Base-by-base conservation (phyloP, 2,113 vertebrate species). In the Macquaria ambigua region DNA sequence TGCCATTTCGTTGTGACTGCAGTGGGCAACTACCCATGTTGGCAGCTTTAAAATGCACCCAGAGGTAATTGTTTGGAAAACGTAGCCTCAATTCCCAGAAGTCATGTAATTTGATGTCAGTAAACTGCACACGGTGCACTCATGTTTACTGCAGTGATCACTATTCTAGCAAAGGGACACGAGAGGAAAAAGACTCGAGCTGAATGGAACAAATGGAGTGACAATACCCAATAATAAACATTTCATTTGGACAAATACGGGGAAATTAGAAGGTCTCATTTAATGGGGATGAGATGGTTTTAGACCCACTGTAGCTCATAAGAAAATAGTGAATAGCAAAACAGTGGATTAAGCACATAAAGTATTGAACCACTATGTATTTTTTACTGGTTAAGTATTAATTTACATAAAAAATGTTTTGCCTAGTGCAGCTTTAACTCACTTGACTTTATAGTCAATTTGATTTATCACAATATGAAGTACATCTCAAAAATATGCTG, bases 401-500 rank as follows among this genome's bases (percentile, higher is more conserved):
- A 77, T 71, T 77, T 55, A 46, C 50, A 62, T 62, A 8, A 28
- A 43, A 56, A 73, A 48, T 15, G 3, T 48, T 23, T 20, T 56
- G 6, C 53, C 52, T 1, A 8, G 74, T 66, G 37, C 74, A 50
- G 71, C 70, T 87, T 80, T 55, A 71, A 87, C 31, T 11, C 52
- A 86, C n/a, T n/a, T n/a, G 43, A 84, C 1, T 6, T 48, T 77
- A 63, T 1, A 74, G 70, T 75, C 64, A 61, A 34, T 74, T 75
- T 90, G 56, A 91, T 93, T 87, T 64, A 90, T 87, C 70, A 62
- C 72, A 79, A 69, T 73, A 77, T 86, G 37, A 76, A 85, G 61
- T 28, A n/a, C 15, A 72, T 74, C 46, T 80, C 73, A 56, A 84
- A 34, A 88, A 88, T 77, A 77, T 85, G 85, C 90, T 90, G 89